These are phyloP conservation scores for Brachionus paranguensis DNA, from an alignment of 1,140 invertebrate species.

Conservation along the genomic window DNA sequence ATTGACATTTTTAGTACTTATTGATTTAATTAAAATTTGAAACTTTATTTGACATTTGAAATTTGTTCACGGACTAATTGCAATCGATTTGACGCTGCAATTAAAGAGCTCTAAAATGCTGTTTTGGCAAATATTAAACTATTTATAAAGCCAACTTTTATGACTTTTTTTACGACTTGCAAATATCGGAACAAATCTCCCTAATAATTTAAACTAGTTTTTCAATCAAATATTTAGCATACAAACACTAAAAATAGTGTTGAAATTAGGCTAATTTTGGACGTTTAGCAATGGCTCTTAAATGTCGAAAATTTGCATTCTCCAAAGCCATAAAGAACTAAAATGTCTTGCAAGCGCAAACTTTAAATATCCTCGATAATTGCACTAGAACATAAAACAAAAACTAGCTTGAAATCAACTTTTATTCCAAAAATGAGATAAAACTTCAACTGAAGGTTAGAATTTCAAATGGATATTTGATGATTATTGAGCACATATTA, in stretches of 20 bases:
- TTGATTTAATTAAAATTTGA: conserved; percentile 19
- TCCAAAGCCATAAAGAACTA: conserved; percentile 5
- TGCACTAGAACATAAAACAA: background rate
- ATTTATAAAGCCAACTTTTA: background rate
- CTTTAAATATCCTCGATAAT: background rate
- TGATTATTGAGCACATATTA: background rate
- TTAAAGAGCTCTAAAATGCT: conserved; percentile 2
- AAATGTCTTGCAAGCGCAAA: background rate
- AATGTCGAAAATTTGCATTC: conserved; percentile 25
- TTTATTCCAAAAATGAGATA: background rate
- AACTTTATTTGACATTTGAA: conserved; percentile 37
- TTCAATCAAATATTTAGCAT: conserved; percentile 3
- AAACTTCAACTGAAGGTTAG: background rate
- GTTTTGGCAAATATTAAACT: conserved; percentile 9
- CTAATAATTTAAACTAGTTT: background rate
- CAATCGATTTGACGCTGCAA: background rate
- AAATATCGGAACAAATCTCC: conserved; percentile 14
- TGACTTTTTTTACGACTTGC: background rate
- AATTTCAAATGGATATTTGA: background rate
- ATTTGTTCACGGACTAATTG: conserved; percentile 6
- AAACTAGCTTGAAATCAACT: background rate
- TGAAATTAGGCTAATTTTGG: conserved; percentile 17
- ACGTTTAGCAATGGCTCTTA: background rate
- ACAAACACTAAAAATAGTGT: background rate
- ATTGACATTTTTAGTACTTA: conserved; percentile 30